These are phyloP conservation scores for Anguilla marmorata DNA, from an alignment of 2,797 vertebrate species.

Conservation along the genomic window DNA sequence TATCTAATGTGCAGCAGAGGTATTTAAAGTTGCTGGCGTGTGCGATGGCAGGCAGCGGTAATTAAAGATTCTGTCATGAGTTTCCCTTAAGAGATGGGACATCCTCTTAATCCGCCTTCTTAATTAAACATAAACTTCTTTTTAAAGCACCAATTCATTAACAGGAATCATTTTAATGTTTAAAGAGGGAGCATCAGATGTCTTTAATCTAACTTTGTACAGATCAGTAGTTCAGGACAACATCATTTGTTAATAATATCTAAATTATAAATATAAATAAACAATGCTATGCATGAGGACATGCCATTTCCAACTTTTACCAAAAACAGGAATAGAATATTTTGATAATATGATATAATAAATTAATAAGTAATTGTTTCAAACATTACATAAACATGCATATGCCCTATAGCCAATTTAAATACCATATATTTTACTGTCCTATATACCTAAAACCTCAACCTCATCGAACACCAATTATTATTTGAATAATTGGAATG, in stretches of 20 bases:
- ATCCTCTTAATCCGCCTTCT: not conserved
- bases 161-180: not conserved
- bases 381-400: not conserved
- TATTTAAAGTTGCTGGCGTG: conserved; percentile 5
- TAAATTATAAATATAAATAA: not conserved
- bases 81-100: conserved; percentile 1
- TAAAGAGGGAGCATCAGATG: not conserved
- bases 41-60: not conserved
- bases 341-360: not conserved
- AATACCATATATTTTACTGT: not conserved
- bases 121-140: conserved; percentile 6
- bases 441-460: not conserved
- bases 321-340: not conserved
- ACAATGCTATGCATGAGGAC: not conserved
- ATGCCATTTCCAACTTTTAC: not conserved
- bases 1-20: not conserved
- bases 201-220: not conserved
- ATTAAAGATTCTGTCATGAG: not conserved
- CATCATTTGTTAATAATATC: not conserved
- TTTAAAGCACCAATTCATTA: not conserved
- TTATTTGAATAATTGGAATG: not conserved
- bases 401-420: not conserved
- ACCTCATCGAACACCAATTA: not conserved
- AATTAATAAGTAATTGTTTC: not conserved
- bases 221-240: not conserved